Conservation (phyloP, 2,113 vertebrate genomes). For the Cisticola juncidis region DNA sequence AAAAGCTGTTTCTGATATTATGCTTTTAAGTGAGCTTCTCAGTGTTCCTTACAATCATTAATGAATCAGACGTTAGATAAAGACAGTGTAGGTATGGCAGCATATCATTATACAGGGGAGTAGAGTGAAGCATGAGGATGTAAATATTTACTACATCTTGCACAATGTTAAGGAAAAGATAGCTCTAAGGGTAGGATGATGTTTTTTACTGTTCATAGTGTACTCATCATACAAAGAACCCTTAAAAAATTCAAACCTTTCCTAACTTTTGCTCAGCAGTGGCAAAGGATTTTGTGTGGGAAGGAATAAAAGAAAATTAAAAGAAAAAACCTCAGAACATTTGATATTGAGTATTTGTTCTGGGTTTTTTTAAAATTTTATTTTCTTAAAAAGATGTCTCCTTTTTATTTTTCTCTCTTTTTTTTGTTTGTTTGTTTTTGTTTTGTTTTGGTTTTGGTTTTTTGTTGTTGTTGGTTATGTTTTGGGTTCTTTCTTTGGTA, state of each 20-base stretch:
- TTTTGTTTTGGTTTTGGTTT: not conserved
- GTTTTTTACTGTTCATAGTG: not conserved
- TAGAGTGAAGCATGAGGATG: conserved; percentile 4
- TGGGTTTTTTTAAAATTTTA: not conserved
- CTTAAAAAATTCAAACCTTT: not conserved
- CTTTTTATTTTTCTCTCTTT: not conserved
- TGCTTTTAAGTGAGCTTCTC: conserved; percentile 26
- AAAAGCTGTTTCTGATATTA: conserved; percentile 37
- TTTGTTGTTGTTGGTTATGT: not conserved
- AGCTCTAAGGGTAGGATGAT: not conserved
- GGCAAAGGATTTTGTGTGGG: not conserved
- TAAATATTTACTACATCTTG: conserved; percentile 50
- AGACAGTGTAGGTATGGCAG: conserved; percentile 53
- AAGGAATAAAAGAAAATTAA: not conserved
- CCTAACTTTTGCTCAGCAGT: not conserved
- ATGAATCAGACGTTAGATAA: conserved; percentile 52
- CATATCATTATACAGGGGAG: conserved; percentile 45
- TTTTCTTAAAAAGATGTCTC: not conserved
- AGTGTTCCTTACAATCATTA: conserved; percentile 28
- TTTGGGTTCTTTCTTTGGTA: not conserved
- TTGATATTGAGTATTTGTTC: not conserved
- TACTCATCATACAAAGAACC: not conserved
- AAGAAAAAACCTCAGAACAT: not conserved
- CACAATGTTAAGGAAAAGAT: not conserved
- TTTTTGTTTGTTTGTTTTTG: not conserved